A percentile compares a stretch with the other conserved stretches of the same genome.
Conservation (phyloP, 1,140 invertebrate genomes). For the Calliopsis andreniformis region DNA sequence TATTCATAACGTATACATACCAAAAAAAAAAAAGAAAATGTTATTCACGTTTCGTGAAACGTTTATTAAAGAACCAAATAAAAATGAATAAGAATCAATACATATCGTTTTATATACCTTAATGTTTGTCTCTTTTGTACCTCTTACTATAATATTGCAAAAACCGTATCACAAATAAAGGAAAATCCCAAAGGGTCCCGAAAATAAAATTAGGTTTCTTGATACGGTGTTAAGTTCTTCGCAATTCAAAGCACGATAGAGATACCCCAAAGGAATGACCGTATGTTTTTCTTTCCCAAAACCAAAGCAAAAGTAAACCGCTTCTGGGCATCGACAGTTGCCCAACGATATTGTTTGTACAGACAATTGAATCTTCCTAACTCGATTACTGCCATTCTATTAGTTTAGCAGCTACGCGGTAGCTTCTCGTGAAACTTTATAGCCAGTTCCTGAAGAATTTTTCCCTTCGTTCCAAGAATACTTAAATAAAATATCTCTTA, state of each 20-base stretch:
- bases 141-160: not conserved
- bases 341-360: slow-evolving; percentile 67
- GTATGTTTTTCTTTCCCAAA: slow-evolving; percentile 56
- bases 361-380: slow-evolving; percentile 74
- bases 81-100: slow-evolving; percentile 21
- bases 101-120: not conserved
- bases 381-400: slow-evolving; percentile 71
- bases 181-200: not conserved
- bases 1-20: slow-evolving; percentile 16
- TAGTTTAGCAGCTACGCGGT: slow-evolving; percentile 51
- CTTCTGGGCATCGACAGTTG: slow-evolving; percentile 58
- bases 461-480: not conserved
- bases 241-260: slow-evolving; percentile 67
- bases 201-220: slow-evolving; percentile 44
- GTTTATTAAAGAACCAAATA: slow-evolving; percentile 40
- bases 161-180: not conserved
- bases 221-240: slow-evolving; percentile 52
- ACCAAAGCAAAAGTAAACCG: slow-evolving; percentile 67
- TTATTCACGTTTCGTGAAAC: slow-evolving; percentile 12
- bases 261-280: slow-evolving; percentile 44
- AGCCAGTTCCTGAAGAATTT: not conserved
- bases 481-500: not conserved
- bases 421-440: slow-evolving; percentile 30
- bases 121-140: not conserved
- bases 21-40: slow-evolving; percentile 1